Percentiles rank a stretch among this genome's conserved stretches.
phyloP scores from a whole-genome alignment of 1,140 invertebrate species.

The Meloidogyne exigua region DNA sequence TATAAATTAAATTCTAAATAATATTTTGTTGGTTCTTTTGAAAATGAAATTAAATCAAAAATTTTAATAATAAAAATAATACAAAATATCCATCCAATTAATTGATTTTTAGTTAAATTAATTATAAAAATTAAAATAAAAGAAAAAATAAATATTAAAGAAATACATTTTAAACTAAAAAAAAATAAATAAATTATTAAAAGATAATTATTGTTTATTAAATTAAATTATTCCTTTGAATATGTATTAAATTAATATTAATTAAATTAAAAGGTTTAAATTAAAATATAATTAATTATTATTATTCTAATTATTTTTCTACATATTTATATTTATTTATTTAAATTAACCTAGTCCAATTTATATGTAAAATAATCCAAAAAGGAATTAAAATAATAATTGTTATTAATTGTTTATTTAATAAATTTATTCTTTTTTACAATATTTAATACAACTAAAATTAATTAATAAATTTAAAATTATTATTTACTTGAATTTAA shows the following conservation, averaged over 20 bases:
- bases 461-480: slow-evolving; percentile 35
- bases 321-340: too few relatives aligned
- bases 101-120: slow-evolving; percentile 24
- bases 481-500: slow-evolving; percentile 41
- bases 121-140: slow-evolving; percentile 25
- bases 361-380: slow-evolving; percentile 40
- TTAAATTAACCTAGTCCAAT: slow-evolving; percentile 38
- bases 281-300: too few relatives aligned
- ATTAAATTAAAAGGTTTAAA: too few relatives aligned
- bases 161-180: slow-evolving; percentile 38
- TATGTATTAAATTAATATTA: too few relatives aligned
- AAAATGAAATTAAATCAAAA: slow-evolving; percentile 29
- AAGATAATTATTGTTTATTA: background rate
- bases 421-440: background rate
- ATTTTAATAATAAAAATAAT: slow-evolving; percentile 44
- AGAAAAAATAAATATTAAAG: slow-evolving; percentile 17
- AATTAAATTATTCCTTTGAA: slow-evolving; percentile 1
- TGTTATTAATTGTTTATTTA: background rate
- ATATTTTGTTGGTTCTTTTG: slow-evolving; percentile 36
- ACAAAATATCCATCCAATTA: slow-evolving; percentile 41
- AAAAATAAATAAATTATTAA: slow-evolving; percentile 18
- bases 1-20: slow-evolving; percentile 53
- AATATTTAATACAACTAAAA: slow-evolving; percentile 21
- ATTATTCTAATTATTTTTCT: too few relatives aligned
- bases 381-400: slow-evolving; percentile 40